These are phyloP conservation scores for Acanthaster planci DNA, from an alignment of 35 echinoderm and acorn worm species.

Conservation along the genomic window DNA sequence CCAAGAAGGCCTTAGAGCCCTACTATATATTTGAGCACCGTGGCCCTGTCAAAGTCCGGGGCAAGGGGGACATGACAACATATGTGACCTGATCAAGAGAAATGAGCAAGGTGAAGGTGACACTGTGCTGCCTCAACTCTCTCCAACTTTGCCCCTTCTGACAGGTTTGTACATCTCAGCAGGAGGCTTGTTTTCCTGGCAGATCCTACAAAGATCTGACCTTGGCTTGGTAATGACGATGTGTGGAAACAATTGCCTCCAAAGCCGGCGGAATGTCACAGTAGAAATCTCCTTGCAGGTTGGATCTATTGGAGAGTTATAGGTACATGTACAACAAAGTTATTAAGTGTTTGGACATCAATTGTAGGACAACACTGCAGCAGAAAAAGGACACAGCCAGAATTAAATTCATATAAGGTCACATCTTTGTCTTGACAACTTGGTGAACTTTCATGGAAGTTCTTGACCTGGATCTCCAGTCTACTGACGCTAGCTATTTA, in stretches of 20 bases:
- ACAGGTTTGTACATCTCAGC: slow-evolving; percentile 12
- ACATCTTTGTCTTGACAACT: not conserved
- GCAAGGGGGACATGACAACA: slow-evolving; percentile 90
- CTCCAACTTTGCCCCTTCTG: slow-evolving; percentile 20
- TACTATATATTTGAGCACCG: slow-evolving; percentile 81
- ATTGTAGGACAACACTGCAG: not conserved
- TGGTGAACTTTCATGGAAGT: not conserved
- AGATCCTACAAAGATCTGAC: slow-evolving; percentile 40
- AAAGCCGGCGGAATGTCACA: not conserved
- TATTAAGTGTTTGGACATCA: not conserved
- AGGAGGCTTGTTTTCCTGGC: slow-evolving; percentile 30
- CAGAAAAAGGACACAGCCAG: not conserved
- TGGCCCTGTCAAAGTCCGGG: slow-evolving; percentile 73
- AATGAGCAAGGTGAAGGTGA: not conserved
- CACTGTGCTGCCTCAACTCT: not conserved
- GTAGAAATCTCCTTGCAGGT: not conserved
- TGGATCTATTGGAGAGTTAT: not conserved
- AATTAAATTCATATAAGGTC: not conserved
- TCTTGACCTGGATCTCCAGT: no score
- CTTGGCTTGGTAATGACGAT: slow-evolving; percentile 11
- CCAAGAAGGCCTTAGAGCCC: slow-evolving; percentile 71
- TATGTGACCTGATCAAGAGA: no score
- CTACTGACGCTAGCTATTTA: not conserved
- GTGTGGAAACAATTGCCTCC: not conserved
- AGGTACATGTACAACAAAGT: not conserved